Percentiles rank a stretch among this genome's conserved stretches.
Evolutionary conservation across 2,888 invertebrate genomes (phyloP).

Genomic region (Gryllus longicercus): DNA sequence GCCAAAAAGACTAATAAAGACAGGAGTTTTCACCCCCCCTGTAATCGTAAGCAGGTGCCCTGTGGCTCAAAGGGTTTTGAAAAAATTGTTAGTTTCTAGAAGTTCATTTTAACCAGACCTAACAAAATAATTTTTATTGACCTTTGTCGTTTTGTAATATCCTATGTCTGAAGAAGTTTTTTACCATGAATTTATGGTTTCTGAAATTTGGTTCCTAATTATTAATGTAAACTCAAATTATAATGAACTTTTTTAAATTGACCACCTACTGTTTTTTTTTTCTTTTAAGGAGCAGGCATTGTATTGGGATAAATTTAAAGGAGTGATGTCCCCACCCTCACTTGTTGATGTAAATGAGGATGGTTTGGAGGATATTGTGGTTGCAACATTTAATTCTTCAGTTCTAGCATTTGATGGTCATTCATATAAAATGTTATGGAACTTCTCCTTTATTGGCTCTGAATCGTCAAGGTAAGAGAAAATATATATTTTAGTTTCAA

Average conservation of each 20-base stretch:
- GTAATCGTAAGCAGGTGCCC: too few relatives aligned
- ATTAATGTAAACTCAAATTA: neutral
- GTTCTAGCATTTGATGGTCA: conserved; percentile 69
- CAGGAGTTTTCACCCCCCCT: too few relatives aligned
- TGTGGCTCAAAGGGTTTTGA: too few relatives aligned
- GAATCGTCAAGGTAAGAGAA: conserved; percentile 59
- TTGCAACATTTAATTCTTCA: conserved; percentile 68
- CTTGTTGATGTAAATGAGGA: conserved; percentile 71
- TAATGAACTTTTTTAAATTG: neutral
- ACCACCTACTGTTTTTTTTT: neutral
- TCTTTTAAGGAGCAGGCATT: conserved; percentile 51
- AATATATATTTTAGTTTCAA: neutral
- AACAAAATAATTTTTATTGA: too few relatives aligned
- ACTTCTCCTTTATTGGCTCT: conserved; percentile 61
- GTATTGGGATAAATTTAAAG: conserved; percentile 59
- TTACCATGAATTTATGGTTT: too few relatives aligned
- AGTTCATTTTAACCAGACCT: too few relatives aligned
- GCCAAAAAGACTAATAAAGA: too few relatives aligned
- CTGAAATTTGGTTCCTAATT: too few relatives aligned
- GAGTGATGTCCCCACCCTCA: conserved; percentile 63
- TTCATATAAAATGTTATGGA: conserved; percentile 68
- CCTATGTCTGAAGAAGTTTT: too few relatives aligned
- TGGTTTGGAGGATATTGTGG: conserved; percentile 66
- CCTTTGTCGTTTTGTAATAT: too few relatives aligned
- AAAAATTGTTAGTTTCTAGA: too few relatives aligned